Percentiles rank a stretch among this genome's conserved stretches.
These are phyloP conservation scores for Astreopora myriophthalma DNA, from an alignment of 64 coral and sea anemone species.

Conservation along the genomic window DNA sequence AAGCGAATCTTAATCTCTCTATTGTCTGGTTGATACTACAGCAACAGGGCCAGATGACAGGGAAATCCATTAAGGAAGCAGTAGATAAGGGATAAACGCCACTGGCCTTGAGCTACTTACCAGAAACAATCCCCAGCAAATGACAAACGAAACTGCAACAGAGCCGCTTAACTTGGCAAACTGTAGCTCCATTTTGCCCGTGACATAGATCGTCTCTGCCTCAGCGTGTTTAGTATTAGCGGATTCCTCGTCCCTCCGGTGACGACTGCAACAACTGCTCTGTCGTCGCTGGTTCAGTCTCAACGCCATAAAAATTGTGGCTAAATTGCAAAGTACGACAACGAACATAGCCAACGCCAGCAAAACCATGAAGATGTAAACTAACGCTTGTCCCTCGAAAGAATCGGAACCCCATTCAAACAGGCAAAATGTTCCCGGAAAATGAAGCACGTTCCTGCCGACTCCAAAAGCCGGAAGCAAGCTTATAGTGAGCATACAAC, in stretches of 20 bases:
- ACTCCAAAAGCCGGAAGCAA: conserved; percentile 87
- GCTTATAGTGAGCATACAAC: conserved; percentile 65
- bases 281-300: conserved; percentile 53
- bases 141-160: conserved; percentile 69
- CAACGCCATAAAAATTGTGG: conserved; percentile 63
- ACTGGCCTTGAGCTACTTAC: conserved; percentile 56
- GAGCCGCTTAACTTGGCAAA: conserved; percentile 91
- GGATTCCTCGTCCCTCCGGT: conserved; percentile 35
- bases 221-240: neutral
- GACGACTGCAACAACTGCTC: neutral
- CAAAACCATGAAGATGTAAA: conserved; percentile 69
- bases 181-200: conserved; percentile 81
- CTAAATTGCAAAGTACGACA: conserved; percentile 84
- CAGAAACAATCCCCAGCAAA: conserved; percentile 89
- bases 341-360: conserved; percentile 47
- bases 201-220: neutral
- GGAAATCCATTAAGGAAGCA: neutral
- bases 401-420: conserved; percentile 84
- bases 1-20: too few species aligned
- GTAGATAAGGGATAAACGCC: neutral
- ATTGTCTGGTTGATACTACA: too few species aligned
- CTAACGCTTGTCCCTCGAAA: conserved; percentile 69
- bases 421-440: conserved; percentile 94
- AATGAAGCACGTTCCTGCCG: conserved; percentile 83
- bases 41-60: too few species aligned